Evolutionary conservation across 2,113 vertebrate genomes (phyloP).

Genomic region (Tenrec ecaudatus): DNA sequence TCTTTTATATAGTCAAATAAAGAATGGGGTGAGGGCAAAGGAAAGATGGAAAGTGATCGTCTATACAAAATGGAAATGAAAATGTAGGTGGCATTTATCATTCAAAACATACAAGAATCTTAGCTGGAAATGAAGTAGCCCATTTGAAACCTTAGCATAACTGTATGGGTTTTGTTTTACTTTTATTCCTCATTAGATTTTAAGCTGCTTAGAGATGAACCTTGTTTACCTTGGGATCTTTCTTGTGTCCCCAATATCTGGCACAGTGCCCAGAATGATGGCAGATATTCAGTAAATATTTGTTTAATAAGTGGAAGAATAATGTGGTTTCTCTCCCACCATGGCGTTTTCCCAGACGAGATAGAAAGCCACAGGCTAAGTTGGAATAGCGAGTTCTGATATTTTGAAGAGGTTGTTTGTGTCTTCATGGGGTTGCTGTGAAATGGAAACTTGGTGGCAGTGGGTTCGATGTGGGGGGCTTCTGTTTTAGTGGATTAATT

Average conservation of each 20-base stretch:
- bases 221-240: constrained; percentile 15
- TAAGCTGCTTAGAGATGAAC: neutral
- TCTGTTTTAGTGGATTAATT: constrained; percentile 40
- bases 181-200: too few relatives aligned
- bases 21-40: too few relatives aligned
- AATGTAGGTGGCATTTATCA: too few relatives aligned
- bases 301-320: constrained; percentile 14
- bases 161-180: too few relatives aligned
- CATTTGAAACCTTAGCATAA: too few relatives aligned
- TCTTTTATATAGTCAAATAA: too few relatives aligned
- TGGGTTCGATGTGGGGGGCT: too few relatives aligned
- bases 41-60: too few relatives aligned
- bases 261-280: neutral
- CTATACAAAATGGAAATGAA: too few relatives aligned
- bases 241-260: neutral
- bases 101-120: too few relatives aligned
- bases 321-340: neutral
- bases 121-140: too few relatives aligned
- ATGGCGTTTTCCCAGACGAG: neutral
- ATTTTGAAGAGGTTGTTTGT: constrained; percentile 20
- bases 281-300: constrained; percentile 6
- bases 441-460: too few relatives aligned
- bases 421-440: neutral
- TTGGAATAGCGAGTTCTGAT: constrained; percentile 14
- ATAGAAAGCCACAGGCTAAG: neutral